Conservation (phyloP, 1,140 invertebrate species). For the Apocrypta bakeri region DNA sequence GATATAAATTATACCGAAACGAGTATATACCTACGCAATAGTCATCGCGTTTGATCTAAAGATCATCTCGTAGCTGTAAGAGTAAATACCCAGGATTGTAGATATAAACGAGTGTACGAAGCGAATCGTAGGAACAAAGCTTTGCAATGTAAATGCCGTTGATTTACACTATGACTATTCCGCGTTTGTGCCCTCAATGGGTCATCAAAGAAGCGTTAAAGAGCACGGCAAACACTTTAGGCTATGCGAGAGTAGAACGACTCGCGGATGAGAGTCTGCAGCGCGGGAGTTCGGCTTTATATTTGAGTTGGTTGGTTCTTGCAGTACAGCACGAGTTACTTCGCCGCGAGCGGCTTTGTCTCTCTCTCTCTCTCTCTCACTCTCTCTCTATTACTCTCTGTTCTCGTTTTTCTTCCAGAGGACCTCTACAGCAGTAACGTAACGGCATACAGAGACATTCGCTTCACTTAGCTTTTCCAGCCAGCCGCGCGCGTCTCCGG, state of each 20-base stretch:
- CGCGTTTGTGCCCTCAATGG: not conserved
- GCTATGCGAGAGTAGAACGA: not conserved
- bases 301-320: not conserved
- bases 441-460: not conserved
- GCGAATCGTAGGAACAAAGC: not conserved
- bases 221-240: conserved; percentile 40
- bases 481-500: not conserved
- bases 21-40: too few relatives aligned
- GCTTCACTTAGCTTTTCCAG: not conserved
- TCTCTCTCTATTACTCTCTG: too few relatives aligned
- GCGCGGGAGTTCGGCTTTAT: not conserved
- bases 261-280: not conserved
- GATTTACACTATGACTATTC: conserved; percentile 5
- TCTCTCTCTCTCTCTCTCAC: too few relatives aligned
- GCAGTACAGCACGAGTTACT: not conserved
- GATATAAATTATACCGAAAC: too few relatives aligned
- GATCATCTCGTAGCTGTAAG: too few relatives aligned
- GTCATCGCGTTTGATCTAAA: too few relatives aligned
- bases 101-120: too few relatives aligned
- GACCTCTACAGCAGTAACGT: too few relatives aligned
- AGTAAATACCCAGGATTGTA: too few relatives aligned
- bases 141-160: conserved; percentile 18
- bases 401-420: conserved; percentile 1
- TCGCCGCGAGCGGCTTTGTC: not conserved
- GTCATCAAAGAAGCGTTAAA: conserved; percentile 46